Percentiles rank a stretch among this genome's conserved stretches.
Conservation (phyloP, 1,140 invertebrate species). For the Latrodectus geometricus region DNA sequence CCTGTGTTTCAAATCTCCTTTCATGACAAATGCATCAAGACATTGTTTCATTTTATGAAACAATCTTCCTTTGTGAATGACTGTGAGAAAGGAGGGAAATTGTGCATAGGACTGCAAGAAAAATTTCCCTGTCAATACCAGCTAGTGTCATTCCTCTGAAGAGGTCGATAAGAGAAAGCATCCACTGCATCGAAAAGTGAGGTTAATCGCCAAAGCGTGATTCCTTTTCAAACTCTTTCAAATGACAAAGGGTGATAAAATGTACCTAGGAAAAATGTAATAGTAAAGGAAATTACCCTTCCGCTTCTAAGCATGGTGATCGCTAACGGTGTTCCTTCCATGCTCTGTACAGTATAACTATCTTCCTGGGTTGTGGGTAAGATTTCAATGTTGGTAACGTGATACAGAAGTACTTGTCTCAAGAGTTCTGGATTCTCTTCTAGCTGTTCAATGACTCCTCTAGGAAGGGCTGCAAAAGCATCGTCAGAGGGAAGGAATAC, state of each 20-base stretch:
- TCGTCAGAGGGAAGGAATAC: slow-evolving; percentile 69
- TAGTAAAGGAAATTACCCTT: slow-evolving; percentile 49
- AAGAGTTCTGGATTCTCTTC: slow-evolving; percentile 64
- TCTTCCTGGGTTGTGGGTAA: slow-evolving; percentile 59
- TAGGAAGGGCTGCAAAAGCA: slow-evolving; percentile 68
- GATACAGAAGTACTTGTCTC: slow-evolving; percentile 67
- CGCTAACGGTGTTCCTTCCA: slow-evolving; percentile 45
- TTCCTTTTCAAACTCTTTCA: background rate
- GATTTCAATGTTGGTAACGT: slow-evolving; percentile 64
- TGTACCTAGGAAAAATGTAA: no score
- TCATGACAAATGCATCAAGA: no score
- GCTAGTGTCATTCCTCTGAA: no score
- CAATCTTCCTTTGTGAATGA: no score
- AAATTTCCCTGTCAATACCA: no score
- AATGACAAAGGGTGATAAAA: background rate
- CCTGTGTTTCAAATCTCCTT: no score
- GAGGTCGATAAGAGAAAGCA: no score
- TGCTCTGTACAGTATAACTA: slow-evolving; percentile 59
- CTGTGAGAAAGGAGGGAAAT: no score
- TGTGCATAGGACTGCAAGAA: no score
- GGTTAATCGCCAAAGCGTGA: no score
- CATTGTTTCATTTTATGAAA: no score
- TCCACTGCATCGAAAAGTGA: no score
- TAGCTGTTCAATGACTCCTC: slow-evolving; percentile 63
- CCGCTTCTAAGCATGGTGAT: slow-evolving; percentile 65